Conservation (phyloP, 2,113 vertebrate genomes). For the Ailurus styani region DNA sequence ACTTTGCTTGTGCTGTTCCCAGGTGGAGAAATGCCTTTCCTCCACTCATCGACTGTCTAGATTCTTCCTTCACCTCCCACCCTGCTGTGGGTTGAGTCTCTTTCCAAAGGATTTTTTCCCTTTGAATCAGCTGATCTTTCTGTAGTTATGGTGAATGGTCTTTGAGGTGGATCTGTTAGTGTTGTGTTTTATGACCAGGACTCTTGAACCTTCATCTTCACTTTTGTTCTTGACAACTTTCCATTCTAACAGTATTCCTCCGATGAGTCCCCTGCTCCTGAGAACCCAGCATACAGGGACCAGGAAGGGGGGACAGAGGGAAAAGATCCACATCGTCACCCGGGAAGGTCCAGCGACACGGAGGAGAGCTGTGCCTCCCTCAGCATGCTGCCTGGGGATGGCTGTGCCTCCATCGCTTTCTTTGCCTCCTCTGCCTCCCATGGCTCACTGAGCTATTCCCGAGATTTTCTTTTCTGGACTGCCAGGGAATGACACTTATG, state of each 20-base stretch:
- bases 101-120: no score
- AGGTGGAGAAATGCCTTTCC: background rate
- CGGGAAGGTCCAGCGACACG: background rate
- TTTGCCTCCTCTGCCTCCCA: background rate
- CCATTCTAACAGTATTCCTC: fast-evolving
- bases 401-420: background rate
- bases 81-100: no score
- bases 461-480: background rate
- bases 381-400: background rate
- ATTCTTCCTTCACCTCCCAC: fast-evolving
- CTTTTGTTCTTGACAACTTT: no score
- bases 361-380: background rate
- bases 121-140: fast-evolving
- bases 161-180: background rate
- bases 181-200: background rate
- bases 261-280: fast-evolving
- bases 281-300: background rate
- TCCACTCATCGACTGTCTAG: fast-evolving
- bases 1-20: background rate
- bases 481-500: background rate
- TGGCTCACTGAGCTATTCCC: background rate
- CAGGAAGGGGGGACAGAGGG: background rate
- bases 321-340: fast-evolving
- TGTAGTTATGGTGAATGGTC: background rate
- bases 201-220: background rate